A percentile compares a stretch with the other conserved stretches of the same genome.
phyloP scores from a whole-genome alignment of 53 echinoderm and acorn worm genomes.

The Glandiceps talaboti region DNA sequence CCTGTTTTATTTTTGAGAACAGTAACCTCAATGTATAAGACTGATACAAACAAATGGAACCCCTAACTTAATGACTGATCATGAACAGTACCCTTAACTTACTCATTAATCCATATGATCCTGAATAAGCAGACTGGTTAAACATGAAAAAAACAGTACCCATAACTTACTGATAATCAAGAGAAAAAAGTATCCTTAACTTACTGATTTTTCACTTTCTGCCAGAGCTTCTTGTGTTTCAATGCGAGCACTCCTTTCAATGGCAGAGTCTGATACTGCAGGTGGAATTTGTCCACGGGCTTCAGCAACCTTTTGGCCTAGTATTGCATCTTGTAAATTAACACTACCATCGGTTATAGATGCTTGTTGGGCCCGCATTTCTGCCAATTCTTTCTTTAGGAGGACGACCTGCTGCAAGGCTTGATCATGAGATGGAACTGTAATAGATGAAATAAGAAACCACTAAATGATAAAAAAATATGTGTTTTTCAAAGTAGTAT shows the following conservation, averaged over 20 bases:
- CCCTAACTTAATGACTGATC: no score
- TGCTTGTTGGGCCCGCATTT: slow-evolving; percentile 98
- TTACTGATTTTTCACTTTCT: slow-evolving; percentile 79
- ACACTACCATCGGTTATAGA: slow-evolving; percentile 33
- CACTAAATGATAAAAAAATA: no score
- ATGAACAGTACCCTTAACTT: no score
- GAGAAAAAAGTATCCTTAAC: no score
- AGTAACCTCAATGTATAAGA: no score
- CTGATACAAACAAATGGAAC: no score
- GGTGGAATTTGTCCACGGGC: slow-evolving; percentile 78
- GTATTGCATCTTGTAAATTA: slow-evolving; percentile 46
- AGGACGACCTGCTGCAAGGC: slow-evolving; percentile 95
- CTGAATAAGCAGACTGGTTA: no score
- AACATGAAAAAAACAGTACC: no score
- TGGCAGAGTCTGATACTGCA: slow-evolving; percentile 59
- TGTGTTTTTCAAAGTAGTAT: no score
- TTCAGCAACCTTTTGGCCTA: slow-evolving; percentile 76
- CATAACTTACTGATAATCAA: no score
- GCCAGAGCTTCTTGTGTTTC: slow-evolving; percentile 87
- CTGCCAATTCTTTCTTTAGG: slow-evolving; percentile 95
- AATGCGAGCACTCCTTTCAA: slow-evolving; percentile 87
- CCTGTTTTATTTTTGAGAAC: no score
- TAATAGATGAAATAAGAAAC: background rate
- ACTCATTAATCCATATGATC: no score
- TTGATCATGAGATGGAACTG: slow-evolving; percentile 97